These are phyloP conservation scores for Coenobita brevimanus DNA, from an alignment of 1,140 invertebrate species.

Conservation along the genomic window DNA sequence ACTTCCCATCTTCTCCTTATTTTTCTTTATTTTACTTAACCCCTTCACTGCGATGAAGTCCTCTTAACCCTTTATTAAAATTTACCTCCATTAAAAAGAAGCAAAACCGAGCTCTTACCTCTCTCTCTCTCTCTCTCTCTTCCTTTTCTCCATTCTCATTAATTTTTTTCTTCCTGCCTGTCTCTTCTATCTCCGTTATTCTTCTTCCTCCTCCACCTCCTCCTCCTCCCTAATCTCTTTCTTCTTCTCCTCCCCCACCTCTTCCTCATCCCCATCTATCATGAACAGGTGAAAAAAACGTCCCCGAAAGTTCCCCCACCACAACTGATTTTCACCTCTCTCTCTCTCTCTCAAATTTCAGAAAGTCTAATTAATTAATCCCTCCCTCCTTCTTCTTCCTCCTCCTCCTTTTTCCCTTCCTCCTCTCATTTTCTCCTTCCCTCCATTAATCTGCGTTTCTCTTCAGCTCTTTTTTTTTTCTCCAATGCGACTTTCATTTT, in stretches of 20 bases:
- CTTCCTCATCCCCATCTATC: background rate
- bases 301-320: too few relatives aligned
- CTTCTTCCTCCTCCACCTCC: background rate
- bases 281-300: too few relatives aligned
- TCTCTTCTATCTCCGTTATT: background rate
- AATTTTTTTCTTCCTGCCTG: too few relatives aligned
- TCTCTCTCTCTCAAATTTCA: background rate
- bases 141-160: too few relatives aligned
- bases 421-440: background rate
- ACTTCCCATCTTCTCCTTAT: background rate
- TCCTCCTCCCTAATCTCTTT: background rate
- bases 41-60: too few relatives aligned
- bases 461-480: background rate
- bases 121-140: too few relatives aligned
- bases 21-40: too few relatives aligned
- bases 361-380: too few relatives aligned
- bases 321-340: background rate
- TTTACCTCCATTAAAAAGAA: too few relatives aligned
- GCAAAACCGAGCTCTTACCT: too few relatives aligned
- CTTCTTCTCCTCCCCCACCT: background rate
- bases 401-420: background rate
- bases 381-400: background rate
- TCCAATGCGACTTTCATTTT: too few relatives aligned
- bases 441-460: background rate
- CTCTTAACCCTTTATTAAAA: too few relatives aligned